Conservation (phyloP, 2,888 invertebrate species). For the Netelia inedita region DNA sequence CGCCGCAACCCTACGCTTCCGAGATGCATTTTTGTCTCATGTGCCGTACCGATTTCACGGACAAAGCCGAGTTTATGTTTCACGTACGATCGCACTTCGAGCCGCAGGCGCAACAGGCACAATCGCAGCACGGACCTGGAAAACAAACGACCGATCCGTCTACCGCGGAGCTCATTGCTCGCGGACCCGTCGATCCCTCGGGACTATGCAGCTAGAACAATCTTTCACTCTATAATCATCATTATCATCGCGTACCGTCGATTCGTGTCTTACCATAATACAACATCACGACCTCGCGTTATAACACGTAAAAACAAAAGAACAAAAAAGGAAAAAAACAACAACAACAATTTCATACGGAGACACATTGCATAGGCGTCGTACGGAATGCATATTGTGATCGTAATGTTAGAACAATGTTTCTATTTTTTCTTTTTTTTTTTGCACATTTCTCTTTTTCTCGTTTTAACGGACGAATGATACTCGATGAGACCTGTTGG, state of each 20-base stretch:
- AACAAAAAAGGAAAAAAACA: slow-evolving; percentile 25
- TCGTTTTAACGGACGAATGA: slow-evolving; percentile 3
- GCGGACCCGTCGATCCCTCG: slow-evolving; percentile 83
- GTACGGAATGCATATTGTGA: slow-evolving; percentile 77
- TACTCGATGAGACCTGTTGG: slow-evolving; percentile 7
- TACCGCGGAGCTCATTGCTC: slow-evolving; percentile 83
- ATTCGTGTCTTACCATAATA: slow-evolving; percentile 83
- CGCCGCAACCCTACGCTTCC: slow-evolving; percentile 81
- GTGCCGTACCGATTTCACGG: slow-evolving; percentile 89
- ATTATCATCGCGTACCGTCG: slow-evolving; percentile 77
- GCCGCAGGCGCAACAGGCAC: slow-evolving; percentile 77
- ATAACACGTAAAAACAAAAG: slow-evolving; percentile 31
- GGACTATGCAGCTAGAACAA: slow-evolving; percentile 83
- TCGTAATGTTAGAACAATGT: slow-evolving; percentile 75
- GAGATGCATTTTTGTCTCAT: slow-evolving; percentile 87
- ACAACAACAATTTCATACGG: slow-evolving; percentile 31
- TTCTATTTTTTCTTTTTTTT: slow-evolving; percentile 45
- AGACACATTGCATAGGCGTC: slow-evolving; percentile 72
- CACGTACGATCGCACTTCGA: slow-evolving; percentile 90
- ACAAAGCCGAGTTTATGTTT: slow-evolving; percentile 90
- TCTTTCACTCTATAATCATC: slow-evolving; percentile 62
- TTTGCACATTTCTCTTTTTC: neutral
- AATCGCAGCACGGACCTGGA: slow-evolving; percentile 74
- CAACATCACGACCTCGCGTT: slow-evolving; percentile 73
- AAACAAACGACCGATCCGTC: slow-evolving; percentile 81